Conservation (phyloP, 2,797 vertebrate species). For the Parambassis ranga region DNA sequence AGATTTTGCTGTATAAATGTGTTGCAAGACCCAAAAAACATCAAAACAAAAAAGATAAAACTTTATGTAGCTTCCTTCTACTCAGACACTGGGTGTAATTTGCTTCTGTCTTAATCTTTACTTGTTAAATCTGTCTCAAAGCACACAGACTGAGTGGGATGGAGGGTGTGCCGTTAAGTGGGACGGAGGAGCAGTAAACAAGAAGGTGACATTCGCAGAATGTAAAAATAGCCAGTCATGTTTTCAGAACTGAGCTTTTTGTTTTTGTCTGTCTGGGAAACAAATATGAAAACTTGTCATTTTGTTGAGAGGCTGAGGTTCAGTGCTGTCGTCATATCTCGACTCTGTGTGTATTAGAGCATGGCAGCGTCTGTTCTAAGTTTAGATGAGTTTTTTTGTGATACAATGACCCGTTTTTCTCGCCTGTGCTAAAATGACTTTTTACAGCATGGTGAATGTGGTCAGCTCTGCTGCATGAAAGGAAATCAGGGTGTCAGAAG, state of each 20-base stretch:
- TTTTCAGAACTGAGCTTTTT: constrained; percentile 71
- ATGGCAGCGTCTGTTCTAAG: background rate
- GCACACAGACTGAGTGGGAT: constrained; percentile 11
- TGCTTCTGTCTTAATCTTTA: constrained; percentile 20
- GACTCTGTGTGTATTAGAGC: background rate
- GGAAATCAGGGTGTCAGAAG: background rate
- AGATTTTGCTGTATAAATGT: too few species aligned
- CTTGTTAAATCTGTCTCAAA: constrained; percentile 42
- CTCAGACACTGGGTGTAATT: constrained; percentile 39
- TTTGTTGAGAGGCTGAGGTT: constrained; percentile 29
- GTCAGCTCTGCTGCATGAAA: background rate
- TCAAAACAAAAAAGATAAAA: too few species aligned
- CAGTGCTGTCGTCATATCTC: background rate
- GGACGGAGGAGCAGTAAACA: constrained; percentile 47
- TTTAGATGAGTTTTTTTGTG: constrained; percentile 4
- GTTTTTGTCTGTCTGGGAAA: constrained; percentile 36
- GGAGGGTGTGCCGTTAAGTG: constrained; percentile 14
- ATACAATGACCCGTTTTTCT: constrained; percentile 1
- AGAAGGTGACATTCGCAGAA: constrained; percentile 33
- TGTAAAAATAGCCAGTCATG: constrained; percentile 53
- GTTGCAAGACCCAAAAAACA: too few species aligned
- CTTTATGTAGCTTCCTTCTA: too few species aligned
- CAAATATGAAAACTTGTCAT: constrained; percentile 36
- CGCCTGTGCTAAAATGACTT: background rate
- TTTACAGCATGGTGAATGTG: background rate